Conservation (phyloP, 2,888 invertebrate genomes). For the Coelinius sp. region DNA sequence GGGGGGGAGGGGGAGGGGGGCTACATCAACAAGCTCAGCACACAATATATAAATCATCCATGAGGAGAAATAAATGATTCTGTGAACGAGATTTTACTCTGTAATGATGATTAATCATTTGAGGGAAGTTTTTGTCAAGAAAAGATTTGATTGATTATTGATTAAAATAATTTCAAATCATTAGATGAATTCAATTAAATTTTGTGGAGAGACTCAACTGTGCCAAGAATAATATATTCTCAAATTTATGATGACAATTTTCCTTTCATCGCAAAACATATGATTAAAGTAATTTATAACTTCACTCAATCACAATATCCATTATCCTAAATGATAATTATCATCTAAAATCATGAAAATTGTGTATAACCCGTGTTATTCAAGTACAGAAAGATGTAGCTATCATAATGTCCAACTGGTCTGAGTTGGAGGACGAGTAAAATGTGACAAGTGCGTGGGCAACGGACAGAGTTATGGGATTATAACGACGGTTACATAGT, state of each 20-base stretch:
- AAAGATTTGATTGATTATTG: not conserved
- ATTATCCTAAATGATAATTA: not conserved
- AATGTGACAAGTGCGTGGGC: conserved; percentile 35
- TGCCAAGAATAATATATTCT: too few relatives aligned
- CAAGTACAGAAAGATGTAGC: conserved; percentile 1
- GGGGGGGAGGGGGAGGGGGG: too few relatives aligned
- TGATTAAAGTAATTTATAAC: not conserved
- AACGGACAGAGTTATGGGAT: conserved; percentile 40
- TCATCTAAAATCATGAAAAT: conserved; percentile 13
- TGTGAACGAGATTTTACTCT: not conserved
- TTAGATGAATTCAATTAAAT: too few relatives aligned
- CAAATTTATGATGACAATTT: not conserved
- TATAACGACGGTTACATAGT: conserved; percentile 41
- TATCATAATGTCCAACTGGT: not conserved
- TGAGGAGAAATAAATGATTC: not conserved
- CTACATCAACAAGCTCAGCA: not conserved
- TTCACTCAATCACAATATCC: conserved; percentile 2
- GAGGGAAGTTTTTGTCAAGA: not conserved
- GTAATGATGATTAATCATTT: not conserved
- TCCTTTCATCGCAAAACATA: not conserved
- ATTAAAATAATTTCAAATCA: not conserved
- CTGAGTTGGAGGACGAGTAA: conserved; percentile 35
- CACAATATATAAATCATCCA: not conserved
- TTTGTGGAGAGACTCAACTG: not conserved
- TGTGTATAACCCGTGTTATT: not conserved